phyloP scores from a whole-genome alignment of 2,113 vertebrate species.

The Gavia stellata region DNA sequence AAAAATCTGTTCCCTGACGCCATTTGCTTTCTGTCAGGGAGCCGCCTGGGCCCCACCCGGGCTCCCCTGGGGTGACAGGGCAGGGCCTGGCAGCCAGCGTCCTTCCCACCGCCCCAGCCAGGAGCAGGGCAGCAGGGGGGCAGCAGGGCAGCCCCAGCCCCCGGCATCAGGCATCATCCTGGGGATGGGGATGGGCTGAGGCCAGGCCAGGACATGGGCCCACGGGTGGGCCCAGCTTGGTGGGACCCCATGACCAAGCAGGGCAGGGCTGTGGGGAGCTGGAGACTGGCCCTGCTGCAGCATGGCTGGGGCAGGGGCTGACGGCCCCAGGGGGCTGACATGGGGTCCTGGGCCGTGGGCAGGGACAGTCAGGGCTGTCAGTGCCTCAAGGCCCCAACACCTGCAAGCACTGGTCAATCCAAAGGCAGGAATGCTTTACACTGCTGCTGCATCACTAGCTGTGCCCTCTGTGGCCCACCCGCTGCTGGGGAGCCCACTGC shows the following conservation, averaged over 20 bases:
- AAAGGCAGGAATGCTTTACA: neutral
- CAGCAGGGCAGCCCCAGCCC: neutral
- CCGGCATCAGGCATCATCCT: rapidly evolving
- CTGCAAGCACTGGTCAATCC: neutral
- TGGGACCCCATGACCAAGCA: neutral
- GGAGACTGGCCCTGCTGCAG: neutral
- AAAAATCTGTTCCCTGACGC: neutral
- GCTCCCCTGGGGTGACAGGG: neutral
- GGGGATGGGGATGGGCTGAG: neutral
- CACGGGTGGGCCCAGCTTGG: too few relatives aligned
- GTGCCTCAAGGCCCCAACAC: neutral
- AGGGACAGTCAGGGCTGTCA: neutral
- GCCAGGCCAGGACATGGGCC: neutral
- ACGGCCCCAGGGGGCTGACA: neutral
- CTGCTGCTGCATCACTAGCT: neutral
- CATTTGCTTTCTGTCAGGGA: neutral
- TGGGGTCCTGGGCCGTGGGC: neutral
- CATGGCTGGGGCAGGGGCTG: rapidly evolving
- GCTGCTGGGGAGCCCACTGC: neutral
- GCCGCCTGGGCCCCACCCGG: rapidly evolving
- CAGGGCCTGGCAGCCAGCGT: neutral
- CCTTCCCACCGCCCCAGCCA: neutral
- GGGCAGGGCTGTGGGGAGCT: neutral
- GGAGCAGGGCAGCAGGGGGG: neutral
- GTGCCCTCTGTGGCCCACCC: rapidly evolving